These are phyloP conservation scores for Lasiurus cinereus DNA, from an alignment of 2,113 vertebrate genomes.

Conservation along the genomic window DNA sequence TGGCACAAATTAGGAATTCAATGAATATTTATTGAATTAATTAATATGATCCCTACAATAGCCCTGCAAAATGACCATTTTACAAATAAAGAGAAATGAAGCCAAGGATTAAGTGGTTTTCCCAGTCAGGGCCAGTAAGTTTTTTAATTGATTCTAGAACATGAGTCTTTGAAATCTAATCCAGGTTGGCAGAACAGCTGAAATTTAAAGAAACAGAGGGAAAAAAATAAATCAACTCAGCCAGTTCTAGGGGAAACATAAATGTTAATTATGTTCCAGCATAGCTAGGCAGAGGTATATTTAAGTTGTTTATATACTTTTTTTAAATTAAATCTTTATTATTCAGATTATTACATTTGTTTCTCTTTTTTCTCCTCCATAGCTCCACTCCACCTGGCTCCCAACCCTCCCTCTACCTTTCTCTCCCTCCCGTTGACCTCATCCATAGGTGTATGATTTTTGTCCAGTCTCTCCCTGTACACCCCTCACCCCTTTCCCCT, in stretches of 20 bases:
- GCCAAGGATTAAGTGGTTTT: background rate
- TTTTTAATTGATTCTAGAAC: background rate
- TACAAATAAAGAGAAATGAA: background rate
- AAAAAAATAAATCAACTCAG: background rate
- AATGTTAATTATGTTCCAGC: background rate
- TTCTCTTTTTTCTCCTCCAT: no score
- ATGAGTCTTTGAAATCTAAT: background rate
- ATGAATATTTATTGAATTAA: background rate
- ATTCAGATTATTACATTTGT: no score
- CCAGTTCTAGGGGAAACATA: background rate
- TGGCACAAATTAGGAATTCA: background rate
- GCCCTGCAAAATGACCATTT: background rate
- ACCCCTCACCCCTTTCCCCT: no score
- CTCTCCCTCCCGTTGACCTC: no score
- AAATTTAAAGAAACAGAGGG: constrained; percentile 14
- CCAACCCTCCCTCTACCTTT: no score
- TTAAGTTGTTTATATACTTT: background rate
- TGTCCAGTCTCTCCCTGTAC: no score
- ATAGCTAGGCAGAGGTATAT: background rate
- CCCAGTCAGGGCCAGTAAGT: background rate
- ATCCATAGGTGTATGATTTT: no score
- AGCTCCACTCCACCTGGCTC: no score
- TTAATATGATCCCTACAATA: background rate
- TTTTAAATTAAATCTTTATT: background rate
- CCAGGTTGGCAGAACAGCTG: background rate